Percentiles rank a stretch among this genome's conserved stretches.
These are phyloP conservation scores for Aphodius sticticus DNA, from an alignment of 2,888 invertebrate genomes.

Conservation along the genomic window DNA sequence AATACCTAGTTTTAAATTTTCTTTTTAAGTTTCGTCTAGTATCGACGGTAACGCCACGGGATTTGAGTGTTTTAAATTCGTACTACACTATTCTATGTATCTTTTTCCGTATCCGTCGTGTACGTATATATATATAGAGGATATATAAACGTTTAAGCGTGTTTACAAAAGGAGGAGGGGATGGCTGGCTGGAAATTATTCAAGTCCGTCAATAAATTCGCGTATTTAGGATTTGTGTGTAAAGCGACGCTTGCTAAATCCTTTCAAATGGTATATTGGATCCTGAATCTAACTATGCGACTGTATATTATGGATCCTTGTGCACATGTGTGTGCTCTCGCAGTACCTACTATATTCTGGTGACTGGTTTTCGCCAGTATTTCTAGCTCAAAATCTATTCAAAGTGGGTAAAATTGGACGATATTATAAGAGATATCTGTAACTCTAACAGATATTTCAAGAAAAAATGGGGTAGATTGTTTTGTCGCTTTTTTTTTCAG, in stretches of 20 bases:
- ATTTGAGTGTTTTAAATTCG: constrained; percentile 11
- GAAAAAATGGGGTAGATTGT: too few relatives aligned
- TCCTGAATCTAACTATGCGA: constrained; percentile 48
- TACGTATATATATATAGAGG: constrained; percentile 9
- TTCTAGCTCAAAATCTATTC: too few relatives aligned
- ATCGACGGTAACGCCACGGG: not conserved
- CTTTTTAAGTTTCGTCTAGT: not conserved
- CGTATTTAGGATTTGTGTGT: constrained; percentile 60
- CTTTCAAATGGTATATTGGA: constrained; percentile 59
- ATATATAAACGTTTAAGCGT: constrained; percentile 20
- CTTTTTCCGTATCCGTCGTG: constrained; percentile 5
- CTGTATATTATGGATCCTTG: constrained; percentile 43
- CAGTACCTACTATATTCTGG: not conserved
- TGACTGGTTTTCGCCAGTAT: not conserved
- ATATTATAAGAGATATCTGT: too few relatives aligned
- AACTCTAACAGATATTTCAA: too few relatives aligned
- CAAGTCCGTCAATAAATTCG: constrained; percentile 57
- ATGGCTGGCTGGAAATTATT: constrained; percentile 40
- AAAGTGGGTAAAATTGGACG: too few relatives aligned
- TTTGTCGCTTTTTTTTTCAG: too few relatives aligned
- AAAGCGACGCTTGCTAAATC: constrained; percentile 58
- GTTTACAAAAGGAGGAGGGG: constrained; percentile 30
- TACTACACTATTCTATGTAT: constrained; percentile 1
- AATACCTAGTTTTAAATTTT: not conserved
- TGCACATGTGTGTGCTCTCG: constrained; percentile 39